These are phyloP conservation scores for Agriopis marginaria DNA, from an alignment of 2,888 invertebrate genomes.

Conservation along the genomic window DNA sequence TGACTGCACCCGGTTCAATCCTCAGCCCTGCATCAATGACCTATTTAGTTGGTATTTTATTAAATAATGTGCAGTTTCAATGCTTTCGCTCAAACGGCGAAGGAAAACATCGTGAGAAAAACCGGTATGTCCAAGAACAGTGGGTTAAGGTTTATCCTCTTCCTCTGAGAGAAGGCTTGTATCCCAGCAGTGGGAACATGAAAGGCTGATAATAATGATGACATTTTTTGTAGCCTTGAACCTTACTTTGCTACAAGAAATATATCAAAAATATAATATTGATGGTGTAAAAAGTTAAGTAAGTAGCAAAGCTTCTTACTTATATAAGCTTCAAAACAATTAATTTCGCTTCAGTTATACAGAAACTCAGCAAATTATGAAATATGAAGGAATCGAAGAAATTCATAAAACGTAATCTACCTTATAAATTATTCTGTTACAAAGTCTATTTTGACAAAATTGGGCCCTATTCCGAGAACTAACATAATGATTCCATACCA, in stretches of 20 bases:
- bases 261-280: background rate
- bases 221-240: too few relatives aligned
- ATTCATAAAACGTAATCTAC: slow-evolving; percentile 14
- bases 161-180: too few relatives aligned
- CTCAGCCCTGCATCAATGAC: too few relatives aligned
- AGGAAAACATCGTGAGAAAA: too few relatives aligned
- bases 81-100: too few relatives aligned
- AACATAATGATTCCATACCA: slow-evolving; percentile 7
- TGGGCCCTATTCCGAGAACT: slow-evolving; percentile 5
- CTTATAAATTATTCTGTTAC: slow-evolving; percentile 17
- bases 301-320: background rate
- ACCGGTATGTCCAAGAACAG: too few relatives aligned
- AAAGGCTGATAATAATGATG: too few relatives aligned
- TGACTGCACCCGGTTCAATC: too few relatives aligned
- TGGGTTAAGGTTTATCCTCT: too few relatives aligned
- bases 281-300: background rate
- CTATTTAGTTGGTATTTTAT: too few relatives aligned
- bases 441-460: slow-evolving; percentile 17
- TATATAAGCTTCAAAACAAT: slow-evolving; percentile 4
- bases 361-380: slow-evolving; percentile 7
- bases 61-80: too few relatives aligned
- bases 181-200: too few relatives aligned
- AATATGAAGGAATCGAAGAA: slow-evolving; percentile 11
- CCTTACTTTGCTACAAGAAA: background rate
- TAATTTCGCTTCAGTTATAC: background rate